These are phyloP conservation scores for Cydia amplana DNA, from an alignment of 1,140 invertebrate genomes.

Conservation along the genomic window DNA sequence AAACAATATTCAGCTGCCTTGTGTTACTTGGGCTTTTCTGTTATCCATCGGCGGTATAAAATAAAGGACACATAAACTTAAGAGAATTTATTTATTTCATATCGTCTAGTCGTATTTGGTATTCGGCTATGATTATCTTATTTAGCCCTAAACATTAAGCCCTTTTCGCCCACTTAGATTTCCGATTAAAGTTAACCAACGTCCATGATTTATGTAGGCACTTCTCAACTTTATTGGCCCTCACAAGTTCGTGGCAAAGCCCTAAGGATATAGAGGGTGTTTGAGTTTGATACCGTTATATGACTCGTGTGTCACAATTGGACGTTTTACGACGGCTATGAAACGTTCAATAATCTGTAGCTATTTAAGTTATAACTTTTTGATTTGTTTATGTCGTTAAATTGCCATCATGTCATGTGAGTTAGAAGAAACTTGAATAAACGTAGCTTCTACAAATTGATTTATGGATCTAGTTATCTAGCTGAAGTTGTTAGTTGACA, in stretches of 20 bases:
- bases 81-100: too few relatives aligned
- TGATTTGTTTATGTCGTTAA: slow-evolving; percentile 10
- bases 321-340: slow-evolving; percentile 26
- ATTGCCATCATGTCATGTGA: not conserved
- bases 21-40: too few relatives aligned
- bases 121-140: slow-evolving; percentile 26
- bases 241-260: slow-evolving; percentile 42
- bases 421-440: not conserved
- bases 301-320: slow-evolving; percentile 33
- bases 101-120: too few relatives aligned
- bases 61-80: too few relatives aligned
- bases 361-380: slow-evolving; percentile 25
- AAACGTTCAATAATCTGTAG: slow-evolving; percentile 22
- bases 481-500: too few relatives aligned
- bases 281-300: slow-evolving; percentile 38
- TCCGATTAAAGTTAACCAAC: slow-evolving; percentile 42
- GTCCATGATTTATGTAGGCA: slow-evolving; percentile 50
- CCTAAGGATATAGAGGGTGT: slow-evolving; percentile 36
- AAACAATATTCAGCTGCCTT: too few relatives aligned
- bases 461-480: too few relatives aligned
- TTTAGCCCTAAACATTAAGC: slow-evolving; percentile 31
- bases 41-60: slow-evolving; percentile 6
- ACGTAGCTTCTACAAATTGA: too few relatives aligned
- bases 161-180: slow-evolving; percentile 36
- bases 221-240: slow-evolving; percentile 45